A percentile compares a stretch with the other conserved stretches of the same genome.
These are phyloP conservation scores for Pyrocephalus nanus DNA, from an alignment of 2,797 vertebrate species.

Conservation along the genomic window DNA sequence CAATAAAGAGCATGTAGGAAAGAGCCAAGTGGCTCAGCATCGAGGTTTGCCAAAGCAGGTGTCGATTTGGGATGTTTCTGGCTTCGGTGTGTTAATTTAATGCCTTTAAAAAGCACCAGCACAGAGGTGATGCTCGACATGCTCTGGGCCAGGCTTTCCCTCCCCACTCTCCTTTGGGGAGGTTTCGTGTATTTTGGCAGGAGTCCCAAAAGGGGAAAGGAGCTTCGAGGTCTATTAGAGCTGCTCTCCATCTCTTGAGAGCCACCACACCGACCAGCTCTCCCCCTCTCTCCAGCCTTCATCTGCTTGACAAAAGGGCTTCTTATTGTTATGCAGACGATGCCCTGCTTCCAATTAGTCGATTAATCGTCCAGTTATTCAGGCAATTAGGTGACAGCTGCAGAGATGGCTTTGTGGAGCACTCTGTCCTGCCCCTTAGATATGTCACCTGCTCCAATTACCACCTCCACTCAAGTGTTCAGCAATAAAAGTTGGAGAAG, in stretches of 20 bases:
- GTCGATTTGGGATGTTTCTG: not conserved
- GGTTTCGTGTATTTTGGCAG: not conserved
- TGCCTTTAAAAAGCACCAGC: not conserved
- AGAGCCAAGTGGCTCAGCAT: not conserved
- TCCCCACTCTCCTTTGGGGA: not conserved
- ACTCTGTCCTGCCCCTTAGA: constrained; percentile 66
- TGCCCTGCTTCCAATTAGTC: constrained; percentile 75
- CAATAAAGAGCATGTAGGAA: not conserved
- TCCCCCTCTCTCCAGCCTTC: not conserved
- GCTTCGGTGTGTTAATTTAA: not conserved
- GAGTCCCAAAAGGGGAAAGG: not conserved
- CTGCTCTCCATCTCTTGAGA: not conserved
- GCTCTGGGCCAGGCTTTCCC: not conserved
- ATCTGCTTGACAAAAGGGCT: constrained; percentile 59
- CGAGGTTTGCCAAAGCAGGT: not conserved
- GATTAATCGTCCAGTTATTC: constrained; percentile 79
- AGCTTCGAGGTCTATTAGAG: not conserved
- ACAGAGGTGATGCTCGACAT: not conserved
- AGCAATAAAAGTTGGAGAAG: constrained; percentile 61
- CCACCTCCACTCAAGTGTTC: constrained; percentile 68
- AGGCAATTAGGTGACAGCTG: constrained; percentile 79
- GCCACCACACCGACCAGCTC: constrained; percentile 6
- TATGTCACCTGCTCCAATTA: constrained; percentile 73
- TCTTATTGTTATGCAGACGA: constrained; percentile 69
- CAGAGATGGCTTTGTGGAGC: constrained; percentile 62